A percentile compares a stretch with the other conserved stretches of the same genome.
Evolutionary conservation across 2,888 invertebrate genomes (phyloP).

Genomic region (Mimumesa dahlbomi): DNA sequence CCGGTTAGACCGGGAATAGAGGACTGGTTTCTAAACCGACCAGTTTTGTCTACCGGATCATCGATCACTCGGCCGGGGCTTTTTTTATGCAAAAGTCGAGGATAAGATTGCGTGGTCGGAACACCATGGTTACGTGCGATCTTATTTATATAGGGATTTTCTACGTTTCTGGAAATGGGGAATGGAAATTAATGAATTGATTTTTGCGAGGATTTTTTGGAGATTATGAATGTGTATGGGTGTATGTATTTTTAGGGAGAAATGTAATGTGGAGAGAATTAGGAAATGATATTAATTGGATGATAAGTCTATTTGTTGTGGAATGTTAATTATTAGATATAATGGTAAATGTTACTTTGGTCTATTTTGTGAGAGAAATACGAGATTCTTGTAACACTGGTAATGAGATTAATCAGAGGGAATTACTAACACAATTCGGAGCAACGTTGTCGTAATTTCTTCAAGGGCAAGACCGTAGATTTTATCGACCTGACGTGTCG

Average conservation of each 20-base stretch:
- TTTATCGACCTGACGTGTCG: neutral
- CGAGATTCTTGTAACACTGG: neutral
- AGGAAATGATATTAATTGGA: no score
- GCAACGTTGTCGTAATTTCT: conserved; percentile 27
- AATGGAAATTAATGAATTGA: no score
- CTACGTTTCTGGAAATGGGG: neutral
- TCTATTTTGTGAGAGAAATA: no score
- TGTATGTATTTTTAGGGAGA: no score
- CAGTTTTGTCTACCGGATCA: conserved; percentile 48
- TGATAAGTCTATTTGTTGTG: no score
- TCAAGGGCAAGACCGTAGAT: conserved; percentile 20
- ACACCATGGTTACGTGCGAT: conserved; percentile 12
- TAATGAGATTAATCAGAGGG: neutral
- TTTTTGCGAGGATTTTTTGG: no score
- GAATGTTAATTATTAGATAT: no score
- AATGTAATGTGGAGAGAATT: no score
- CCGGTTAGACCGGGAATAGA: conserved; percentile 14
- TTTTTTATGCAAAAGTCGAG: conserved; percentile 33
- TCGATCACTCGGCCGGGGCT: conserved; percentile 30
- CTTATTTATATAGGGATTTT: neutral
- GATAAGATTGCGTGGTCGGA: conserved; percentile 25
- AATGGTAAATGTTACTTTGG: no score
- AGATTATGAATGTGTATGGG: no score
- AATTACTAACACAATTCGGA: neutral
- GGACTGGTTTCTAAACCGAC: conserved; percentile 44